Percentiles rank a stretch among this genome's conserved stretches.
Evolutionary conservation across 2,888 invertebrate genomes (phyloP).

Genomic region (Halocaridina rubra): DNA sequence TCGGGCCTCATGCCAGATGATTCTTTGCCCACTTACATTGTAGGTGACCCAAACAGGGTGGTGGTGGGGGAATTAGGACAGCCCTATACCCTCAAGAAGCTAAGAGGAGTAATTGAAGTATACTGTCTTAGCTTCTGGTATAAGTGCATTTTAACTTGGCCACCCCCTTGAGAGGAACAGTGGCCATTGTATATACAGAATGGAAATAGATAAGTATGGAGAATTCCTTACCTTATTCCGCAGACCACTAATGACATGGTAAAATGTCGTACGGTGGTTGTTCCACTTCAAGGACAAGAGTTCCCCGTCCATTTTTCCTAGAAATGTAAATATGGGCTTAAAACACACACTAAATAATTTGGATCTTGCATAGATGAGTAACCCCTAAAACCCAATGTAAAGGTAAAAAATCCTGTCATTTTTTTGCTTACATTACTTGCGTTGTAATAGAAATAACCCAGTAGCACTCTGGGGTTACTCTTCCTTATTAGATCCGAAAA

Average conservation of each 20-base stretch:
- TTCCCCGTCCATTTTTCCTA: conserved; percentile 57
- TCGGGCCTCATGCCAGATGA: too few relatives aligned
- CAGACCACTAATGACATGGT: conserved; percentile 55
- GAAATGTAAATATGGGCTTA: neutral
- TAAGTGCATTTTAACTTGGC: too few relatives aligned
- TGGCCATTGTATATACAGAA: too few relatives aligned
- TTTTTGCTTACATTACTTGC: neutral
- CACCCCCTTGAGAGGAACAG: too few relatives aligned
- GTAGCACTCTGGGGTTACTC: too few relatives aligned
- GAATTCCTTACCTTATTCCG: conserved; percentile 46
- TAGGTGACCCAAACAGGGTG: too few relatives aligned
- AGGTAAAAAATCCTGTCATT: neutral
- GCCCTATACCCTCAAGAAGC: too few relatives aligned
- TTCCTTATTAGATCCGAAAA: too few relatives aligned
- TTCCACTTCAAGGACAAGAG: conserved; percentile 61
- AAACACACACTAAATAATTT: neutral
- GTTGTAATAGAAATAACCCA: neutral
- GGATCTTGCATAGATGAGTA: neutral
- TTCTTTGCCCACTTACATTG: too few relatives aligned
- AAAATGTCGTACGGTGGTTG: conserved; percentile 59
- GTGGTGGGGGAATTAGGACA: too few relatives aligned
- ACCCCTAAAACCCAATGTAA: neutral
- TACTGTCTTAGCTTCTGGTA: too few relatives aligned
- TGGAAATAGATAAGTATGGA: neutral
- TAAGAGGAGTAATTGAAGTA: too few relatives aligned